Evolutionary conservation across 2,797 vertebrate species (phyloP).

Genomic region (Phylloscopus collybita): DNA sequence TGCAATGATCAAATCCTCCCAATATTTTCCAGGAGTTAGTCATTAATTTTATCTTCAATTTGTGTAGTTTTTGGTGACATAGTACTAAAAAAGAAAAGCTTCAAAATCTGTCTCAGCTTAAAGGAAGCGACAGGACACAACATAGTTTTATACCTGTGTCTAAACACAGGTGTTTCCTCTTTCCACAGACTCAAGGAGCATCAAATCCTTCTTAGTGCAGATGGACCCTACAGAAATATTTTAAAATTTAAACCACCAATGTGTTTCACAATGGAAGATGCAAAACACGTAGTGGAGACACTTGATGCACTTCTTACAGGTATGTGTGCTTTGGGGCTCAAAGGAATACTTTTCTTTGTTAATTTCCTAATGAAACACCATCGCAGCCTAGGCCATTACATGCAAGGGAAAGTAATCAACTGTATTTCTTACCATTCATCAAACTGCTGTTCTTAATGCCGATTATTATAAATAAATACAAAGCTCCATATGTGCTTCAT

Average conservation of each 20-base stretch:
- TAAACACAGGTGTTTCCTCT: background rate
- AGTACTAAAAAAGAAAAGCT: background rate
- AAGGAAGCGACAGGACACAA: background rate
- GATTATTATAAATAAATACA: background rate
- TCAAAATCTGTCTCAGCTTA: background rate
- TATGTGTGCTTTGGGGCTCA: conserved; percentile 39
- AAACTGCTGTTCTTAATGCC: background rate
- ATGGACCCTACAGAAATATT: conserved; percentile 93
- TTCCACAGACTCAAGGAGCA: conserved; percentile 87
- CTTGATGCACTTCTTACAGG: conserved; percentile 90
- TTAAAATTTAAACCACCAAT: conserved; percentile 97
- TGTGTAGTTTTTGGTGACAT: background rate
- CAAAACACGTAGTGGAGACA: conserved; percentile 83
- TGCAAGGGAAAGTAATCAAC: background rate
- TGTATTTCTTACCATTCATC: background rate
- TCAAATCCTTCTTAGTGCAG: conserved; percentile 89
- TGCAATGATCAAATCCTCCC: background rate
- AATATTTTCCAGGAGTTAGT: background rate
- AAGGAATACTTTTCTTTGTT: background rate
- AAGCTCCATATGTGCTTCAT: background rate
- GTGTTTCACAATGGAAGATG: conserved; percentile 91
- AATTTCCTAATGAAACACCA: background rate
- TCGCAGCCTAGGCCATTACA: background rate
- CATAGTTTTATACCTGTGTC: background rate
- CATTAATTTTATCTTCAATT: background rate